Evolutionary conservation across 1,140 invertebrate species (phyloP).

Genomic region (Schlechtendalia chinensis): DNA sequence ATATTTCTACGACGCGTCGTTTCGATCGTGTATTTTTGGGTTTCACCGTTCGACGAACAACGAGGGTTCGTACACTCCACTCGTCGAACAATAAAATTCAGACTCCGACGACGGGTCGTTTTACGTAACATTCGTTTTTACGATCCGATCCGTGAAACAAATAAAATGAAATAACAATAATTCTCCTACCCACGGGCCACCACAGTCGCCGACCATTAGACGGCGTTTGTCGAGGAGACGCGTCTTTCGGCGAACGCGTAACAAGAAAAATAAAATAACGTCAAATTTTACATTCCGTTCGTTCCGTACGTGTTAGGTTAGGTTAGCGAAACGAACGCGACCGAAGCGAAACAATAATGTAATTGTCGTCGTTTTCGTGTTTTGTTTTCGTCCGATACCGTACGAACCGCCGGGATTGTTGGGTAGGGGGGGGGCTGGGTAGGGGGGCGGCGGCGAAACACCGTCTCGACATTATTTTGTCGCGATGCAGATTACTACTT

Average conservation of each 20-base stretch:
- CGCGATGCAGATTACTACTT: neutral
- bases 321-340: too few species aligned
- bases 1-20: neutral
- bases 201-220: neutral
- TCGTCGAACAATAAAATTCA: constrained; percentile 9
- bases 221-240: too few species aligned
- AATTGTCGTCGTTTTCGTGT: too few species aligned
- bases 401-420: too few species aligned
- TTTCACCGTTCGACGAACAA: neutral
- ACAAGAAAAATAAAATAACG: constrained; percentile 12
- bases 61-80: neutral
- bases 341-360: neutral
- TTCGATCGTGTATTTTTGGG: neutral
- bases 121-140: neutral
- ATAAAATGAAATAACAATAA: neutral
- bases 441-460: too few species aligned
- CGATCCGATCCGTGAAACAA: neutral
- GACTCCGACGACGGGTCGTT: neutral
- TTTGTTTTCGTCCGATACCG: neutral
- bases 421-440: too few species aligned
- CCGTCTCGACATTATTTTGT: neutral
- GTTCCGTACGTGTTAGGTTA: too few species aligned
- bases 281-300: constrained; percentile 11
- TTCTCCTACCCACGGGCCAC: neutral
- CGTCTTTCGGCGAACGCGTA: constrained; percentile 13